phyloP scores from a whole-genome alignment of 2,113 vertebrate species.

The Numenius arquata region DNA sequence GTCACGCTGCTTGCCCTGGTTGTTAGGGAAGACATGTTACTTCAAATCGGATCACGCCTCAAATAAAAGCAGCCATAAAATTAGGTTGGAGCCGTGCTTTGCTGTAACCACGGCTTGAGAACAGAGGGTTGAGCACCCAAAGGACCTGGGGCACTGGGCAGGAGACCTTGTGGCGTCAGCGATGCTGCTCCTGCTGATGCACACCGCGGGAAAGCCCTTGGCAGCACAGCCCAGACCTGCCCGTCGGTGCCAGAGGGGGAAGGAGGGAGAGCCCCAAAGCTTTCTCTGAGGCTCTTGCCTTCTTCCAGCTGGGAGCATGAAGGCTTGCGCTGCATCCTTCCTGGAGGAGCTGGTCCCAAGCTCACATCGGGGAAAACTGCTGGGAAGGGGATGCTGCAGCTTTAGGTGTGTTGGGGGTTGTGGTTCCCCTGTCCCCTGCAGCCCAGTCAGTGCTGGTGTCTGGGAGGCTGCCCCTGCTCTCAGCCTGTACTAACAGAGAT shows the following conservation, averaged over 20 bases:
- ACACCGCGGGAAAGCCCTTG: neutral
- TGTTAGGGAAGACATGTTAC: neutral
- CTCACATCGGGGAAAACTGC: accelerated
- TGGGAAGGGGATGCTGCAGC: neutral
- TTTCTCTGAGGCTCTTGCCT: neutral
- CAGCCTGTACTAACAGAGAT: neutral
- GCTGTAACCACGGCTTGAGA: neutral
- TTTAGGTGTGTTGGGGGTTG: neutral
- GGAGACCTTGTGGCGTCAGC: neutral
- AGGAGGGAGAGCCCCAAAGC: accelerated
- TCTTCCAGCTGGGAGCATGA: neutral
- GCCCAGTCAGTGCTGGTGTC: neutral
- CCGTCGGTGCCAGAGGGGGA: neutral
- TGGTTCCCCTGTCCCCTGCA: neutral
- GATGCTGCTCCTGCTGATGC: neutral
- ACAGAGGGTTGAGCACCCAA: neutral
- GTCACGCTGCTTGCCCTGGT: neutral
- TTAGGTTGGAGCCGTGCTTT: neutral
- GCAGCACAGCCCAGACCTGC: neutral
- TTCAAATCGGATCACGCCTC: neutral
- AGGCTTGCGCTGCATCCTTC: neutral
- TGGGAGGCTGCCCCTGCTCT: neutral
- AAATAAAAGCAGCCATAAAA: neutral
- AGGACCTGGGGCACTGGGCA: neutral
- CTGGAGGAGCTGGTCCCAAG: neutral